These are phyloP conservation scores for Lycia hirtaria DNA, from an alignment of 2,888 invertebrate genomes.

Conservation along the genomic window DNA sequence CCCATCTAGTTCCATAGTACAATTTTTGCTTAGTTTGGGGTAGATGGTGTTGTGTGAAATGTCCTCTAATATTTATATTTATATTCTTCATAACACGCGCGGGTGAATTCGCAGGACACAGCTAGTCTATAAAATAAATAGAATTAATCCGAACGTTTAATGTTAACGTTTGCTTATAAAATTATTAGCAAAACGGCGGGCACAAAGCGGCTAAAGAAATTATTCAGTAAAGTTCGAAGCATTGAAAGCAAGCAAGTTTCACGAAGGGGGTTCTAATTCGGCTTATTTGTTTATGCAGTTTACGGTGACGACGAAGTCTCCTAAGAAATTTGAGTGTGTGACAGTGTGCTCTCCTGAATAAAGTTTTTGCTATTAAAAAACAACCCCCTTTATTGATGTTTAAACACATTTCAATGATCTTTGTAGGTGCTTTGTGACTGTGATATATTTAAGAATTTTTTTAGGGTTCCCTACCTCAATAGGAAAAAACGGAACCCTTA, in stretches of 20 bases:
- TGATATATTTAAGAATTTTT: not conserved
- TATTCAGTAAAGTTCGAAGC: constrained; percentile 56
- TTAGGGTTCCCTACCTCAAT: too few relatives aligned
- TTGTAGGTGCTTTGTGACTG: constrained; percentile 5
- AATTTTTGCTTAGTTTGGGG: too few relatives aligned
- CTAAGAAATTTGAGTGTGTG: constrained; percentile 38
- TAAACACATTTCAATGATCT: constrained; percentile 9
- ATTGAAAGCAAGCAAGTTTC: constrained; percentile 56
- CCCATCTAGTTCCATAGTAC: too few relatives aligned
- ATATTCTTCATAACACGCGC: too few relatives aligned
- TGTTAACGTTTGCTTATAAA: too few relatives aligned
- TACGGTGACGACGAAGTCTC: constrained; percentile 55
- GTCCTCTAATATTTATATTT: too few relatives aligned
- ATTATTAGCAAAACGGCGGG: too few relatives aligned
- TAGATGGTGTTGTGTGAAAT: too few relatives aligned
- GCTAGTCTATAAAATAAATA: too few relatives aligned
- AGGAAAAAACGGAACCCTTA: too few relatives aligned
- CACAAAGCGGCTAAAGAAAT: constrained; percentile 55
- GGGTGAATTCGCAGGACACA: too few relatives aligned
- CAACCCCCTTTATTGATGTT: constrained; percentile 5
- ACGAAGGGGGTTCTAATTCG: constrained; percentile 70
- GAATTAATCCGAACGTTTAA: too few relatives aligned
- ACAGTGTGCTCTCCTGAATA: constrained; percentile 2
- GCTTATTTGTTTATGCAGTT: constrained; percentile 74
- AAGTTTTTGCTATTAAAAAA: constrained; percentile 9